Evolutionary conservation across 2,113 vertebrate species (phyloP).

Genomic region (Pelobates fuscus): DNA sequence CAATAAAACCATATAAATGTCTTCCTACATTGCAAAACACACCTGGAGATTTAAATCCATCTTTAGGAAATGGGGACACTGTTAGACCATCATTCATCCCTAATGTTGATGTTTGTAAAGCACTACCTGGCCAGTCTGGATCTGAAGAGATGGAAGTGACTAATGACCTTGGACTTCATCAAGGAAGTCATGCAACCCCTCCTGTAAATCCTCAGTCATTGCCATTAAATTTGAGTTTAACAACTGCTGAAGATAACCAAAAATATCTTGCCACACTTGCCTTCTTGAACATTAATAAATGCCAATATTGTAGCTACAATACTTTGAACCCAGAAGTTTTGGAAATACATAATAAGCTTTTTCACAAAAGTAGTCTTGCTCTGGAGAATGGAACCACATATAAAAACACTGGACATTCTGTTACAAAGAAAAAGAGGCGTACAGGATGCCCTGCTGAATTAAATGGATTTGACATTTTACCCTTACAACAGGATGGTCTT

Average conservation of each 20-base stretch:
- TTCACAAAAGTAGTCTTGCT: conserved; percentile 73
- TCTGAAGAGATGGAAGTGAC: no score
- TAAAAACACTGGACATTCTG: conserved; percentile 51
- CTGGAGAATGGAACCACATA: conserved; percentile 61
- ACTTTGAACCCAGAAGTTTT: conserved; percentile 91
- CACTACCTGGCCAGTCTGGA: no score
- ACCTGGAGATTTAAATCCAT: conserved; percentile 52
- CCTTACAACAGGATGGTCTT: conserved; percentile 64
- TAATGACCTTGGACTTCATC: no score
- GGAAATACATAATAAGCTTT: conserved; percentile 83
- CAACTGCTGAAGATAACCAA: conserved; percentile 62
- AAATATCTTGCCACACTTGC: conserved; percentile 51
- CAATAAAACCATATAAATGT: conserved; percentile 73
- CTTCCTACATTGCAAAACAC: conserved; percentile 61
- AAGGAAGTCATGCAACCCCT: no score
- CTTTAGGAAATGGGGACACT: neutral
- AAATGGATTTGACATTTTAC: conserved; percentile 85
- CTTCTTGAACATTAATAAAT: conserved; percentile 65
- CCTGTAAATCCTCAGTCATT: conserved; percentile 57
- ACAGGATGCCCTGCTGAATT: conserved; percentile 91
- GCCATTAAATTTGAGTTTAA: conserved; percentile 82
- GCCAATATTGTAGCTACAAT: conserved; percentile 82
- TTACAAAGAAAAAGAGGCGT: conserved; percentile 70
- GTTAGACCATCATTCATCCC: neutral
- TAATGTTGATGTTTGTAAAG: conserved; percentile 34